These are phyloP conservation scores for Tethya wilhelma DNA, from an alignment of 37 sponge, comb jelly and placozoan species.

Conservation along the genomic window DNA sequence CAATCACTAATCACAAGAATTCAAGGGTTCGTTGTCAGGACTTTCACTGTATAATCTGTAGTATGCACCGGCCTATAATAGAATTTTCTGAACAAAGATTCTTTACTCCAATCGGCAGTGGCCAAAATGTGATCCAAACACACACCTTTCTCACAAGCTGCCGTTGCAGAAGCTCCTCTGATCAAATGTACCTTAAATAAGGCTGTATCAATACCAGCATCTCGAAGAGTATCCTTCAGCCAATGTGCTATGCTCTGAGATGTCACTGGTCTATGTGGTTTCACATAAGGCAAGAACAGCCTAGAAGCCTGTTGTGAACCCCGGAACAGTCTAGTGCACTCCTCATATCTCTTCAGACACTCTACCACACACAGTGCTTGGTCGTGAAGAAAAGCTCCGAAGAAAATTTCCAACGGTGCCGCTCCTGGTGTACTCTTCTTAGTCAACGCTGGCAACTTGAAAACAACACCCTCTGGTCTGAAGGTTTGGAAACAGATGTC, in stretches of 20 bases:
- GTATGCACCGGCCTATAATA: too few relatives aligned
- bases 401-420: slow-evolving; percentile 8
- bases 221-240: slow-evolving; percentile 10
- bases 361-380: slow-evolving; percentile 4
- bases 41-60: too few relatives aligned
- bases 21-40: too few relatives aligned
- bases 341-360: slow-evolving; percentile 32
- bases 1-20: too few relatives aligned
- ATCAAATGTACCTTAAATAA: slow-evolving; percentile 47
- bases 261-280: slow-evolving; percentile 19
- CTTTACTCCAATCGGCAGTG: slow-evolving; percentile 20
- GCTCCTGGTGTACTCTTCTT: slow-evolving; percentile 20
- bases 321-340: not conserved
- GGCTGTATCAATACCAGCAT: slow-evolving; percentile 30
- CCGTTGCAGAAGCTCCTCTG: slow-evolving; percentile 32
- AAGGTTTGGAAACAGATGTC: slow-evolving; percentile 16
- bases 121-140: not conserved
- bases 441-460: slow-evolving; percentile 31
- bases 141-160: slow-evolving; percentile 33
- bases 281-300: slow-evolving; percentile 1
- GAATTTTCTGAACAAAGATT: slow-evolving; percentile 26
- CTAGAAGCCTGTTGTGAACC: not conserved
- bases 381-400: slow-evolving; percentile 7
- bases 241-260: slow-evolving; percentile 20
- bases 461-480: slow-evolving; percentile 40